Evolutionary conservation across 2,888 invertebrate genomes (phyloP).

Genomic region (Leptogaster cylindrica): DNA sequence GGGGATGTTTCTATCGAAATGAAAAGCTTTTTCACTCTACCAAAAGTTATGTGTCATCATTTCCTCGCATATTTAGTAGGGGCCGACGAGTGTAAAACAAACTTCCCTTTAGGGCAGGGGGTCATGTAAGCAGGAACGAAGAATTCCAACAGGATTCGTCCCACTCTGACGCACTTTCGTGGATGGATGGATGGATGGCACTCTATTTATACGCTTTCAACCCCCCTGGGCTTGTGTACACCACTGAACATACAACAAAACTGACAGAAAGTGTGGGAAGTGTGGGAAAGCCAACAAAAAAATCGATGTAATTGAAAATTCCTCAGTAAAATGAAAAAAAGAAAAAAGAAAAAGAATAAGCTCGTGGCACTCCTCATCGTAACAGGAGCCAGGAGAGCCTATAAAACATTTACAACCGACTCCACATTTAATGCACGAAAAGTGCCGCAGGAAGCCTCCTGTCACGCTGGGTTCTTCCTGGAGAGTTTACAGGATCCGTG

Average conservation of each 20-base stretch:
- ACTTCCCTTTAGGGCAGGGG: conserved; percentile 14
- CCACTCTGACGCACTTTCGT: not conserved
- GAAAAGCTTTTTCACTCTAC: conserved; percentile 33
- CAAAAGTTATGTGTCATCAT: conserved; percentile 37
- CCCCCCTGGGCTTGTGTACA: not conserved
- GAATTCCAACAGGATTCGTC: conserved; percentile 27
- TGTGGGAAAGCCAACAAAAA: conserved; percentile 20
- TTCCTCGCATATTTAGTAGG: conserved; percentile 20
- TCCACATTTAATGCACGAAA: conserved; percentile 7
- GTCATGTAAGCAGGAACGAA: conserved; percentile 13
- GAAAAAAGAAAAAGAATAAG: too few species aligned
- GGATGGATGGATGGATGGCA: not conserved
- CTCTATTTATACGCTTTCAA: conserved; percentile 16
- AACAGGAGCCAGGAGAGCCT: conserved; percentile 17
- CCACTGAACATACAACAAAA: not conserved
- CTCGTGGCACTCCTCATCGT: not conserved
- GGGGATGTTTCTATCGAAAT: not conserved
- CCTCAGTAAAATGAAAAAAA: conserved; percentile 27
- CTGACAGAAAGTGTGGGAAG: not conserved
- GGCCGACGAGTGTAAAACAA: conserved; percentile 2
- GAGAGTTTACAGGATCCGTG: not conserved
- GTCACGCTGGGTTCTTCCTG: conserved; percentile 4
- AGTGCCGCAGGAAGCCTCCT: conserved; percentile 3
- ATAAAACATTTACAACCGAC: conserved; percentile 27
- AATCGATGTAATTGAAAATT: conserved; percentile 38